Evolutionary conservation across 1,140 invertebrate species (phyloP), one percentile per base, ranked within the genome.

Genomic region (Drosophila simulans): DNA sequence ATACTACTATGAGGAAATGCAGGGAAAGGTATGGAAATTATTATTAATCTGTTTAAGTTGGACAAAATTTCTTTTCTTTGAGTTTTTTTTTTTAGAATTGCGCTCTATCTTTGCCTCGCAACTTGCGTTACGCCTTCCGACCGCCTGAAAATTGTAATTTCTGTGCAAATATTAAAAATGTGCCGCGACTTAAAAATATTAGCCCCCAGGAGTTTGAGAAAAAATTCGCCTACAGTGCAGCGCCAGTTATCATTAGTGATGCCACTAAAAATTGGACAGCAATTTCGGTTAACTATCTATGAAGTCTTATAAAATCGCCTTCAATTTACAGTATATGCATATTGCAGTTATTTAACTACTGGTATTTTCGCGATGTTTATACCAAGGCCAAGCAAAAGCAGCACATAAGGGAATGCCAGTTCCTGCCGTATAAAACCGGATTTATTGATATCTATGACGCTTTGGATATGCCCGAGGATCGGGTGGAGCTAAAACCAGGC

Each of bases 401-500:
- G 52, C 92, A 91, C 62, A 93, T 93, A 42, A 93, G 93, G 37
- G 94, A 95, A 53, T 99, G 98, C 80, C 98, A 98, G 91, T 99
- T 98, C 92, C 97, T 98, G 86, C 96, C 97, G 0, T 99, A 98
- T 91, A 95, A 97, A 91, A 98, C 97, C 0, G 97, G 97, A 54
- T 91, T 93, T 45, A 92, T 93, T 12, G 95, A 93, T 46, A 93
- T 98, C 0, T 91, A 93, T 34, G 96, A 98, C 60, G 97, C 96
- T 1, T 95, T 98, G 60, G 94, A 95, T 52, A 97, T 97, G 96
- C 94, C 95, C 34, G 90, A 93, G 12, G 93, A 94, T 25, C 93
- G 97, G 58, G 95, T 96, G 0, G 92, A 94, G 20, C 90, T 96
- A 22, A 90, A 93, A n/a, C 15, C 42, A 0, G 95, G 94, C 0